Evolutionary conservation across 1,140 invertebrate species (phyloP).

Genomic region (Drosophila fuyamai): DNA sequence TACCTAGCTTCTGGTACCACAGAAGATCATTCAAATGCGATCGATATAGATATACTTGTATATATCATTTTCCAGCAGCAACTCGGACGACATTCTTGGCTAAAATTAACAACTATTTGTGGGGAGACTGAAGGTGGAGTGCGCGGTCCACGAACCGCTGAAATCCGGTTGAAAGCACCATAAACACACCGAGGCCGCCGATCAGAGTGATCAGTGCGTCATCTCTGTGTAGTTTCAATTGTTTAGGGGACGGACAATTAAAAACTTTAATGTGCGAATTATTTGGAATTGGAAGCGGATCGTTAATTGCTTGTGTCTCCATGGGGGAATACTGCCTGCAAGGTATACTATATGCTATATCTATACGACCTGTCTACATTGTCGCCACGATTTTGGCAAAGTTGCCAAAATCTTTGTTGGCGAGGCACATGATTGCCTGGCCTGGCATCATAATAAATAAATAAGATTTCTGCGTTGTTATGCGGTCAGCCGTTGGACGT

Average conservation of each 20-base stretch:
- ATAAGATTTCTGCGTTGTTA: slow-evolving; percentile 33
- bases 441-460: slow-evolving; percentile 49
- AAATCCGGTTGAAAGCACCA: slow-evolving; percentile 70
- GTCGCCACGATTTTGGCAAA: slow-evolving; percentile 65
- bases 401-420: slow-evolving; percentile 55
- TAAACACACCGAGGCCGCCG: slow-evolving; percentile 41
- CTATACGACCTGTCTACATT: slow-evolving; percentile 30
- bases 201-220: slow-evolving; percentile 32
- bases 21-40: slow-evolving; percentile 46
- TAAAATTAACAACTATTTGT: slow-evolving; percentile 63
- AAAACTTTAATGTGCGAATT: slow-evolving; percentile 50
- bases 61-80: slow-evolving; percentile 34
- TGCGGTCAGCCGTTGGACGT: slow-evolving; percentile 38
- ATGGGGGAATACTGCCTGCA: slow-evolving; percentile 24
- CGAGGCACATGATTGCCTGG: slow-evolving; percentile 65
- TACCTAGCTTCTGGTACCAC: slow-evolving; percentile 36
- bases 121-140: slow-evolving; percentile 9
- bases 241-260: slow-evolving; percentile 40
- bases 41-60: slow-evolving; percentile 16
- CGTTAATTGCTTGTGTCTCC: slow-evolving; percentile 34
- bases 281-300: slow-evolving; percentile 43
- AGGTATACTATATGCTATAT: not conserved
- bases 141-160: slow-evolving; percentile 34
- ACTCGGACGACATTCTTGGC: slow-evolving; percentile 60
- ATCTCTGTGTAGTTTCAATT: slow-evolving; percentile 52